Conservation (phyloP, 2,888 invertebrate species). For the Drosophila bunnanda region DNA sequence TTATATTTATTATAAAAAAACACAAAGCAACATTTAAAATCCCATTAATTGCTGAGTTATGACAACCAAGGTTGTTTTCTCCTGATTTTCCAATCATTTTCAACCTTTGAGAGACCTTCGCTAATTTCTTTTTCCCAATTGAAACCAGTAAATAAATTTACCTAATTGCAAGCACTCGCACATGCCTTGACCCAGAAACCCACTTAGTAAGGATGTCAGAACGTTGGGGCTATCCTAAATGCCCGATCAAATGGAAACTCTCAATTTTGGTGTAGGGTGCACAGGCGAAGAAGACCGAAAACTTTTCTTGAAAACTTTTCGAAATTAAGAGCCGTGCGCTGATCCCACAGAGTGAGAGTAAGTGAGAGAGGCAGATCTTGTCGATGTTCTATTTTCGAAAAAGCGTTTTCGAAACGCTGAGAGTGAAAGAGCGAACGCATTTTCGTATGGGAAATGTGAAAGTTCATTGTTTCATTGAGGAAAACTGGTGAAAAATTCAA, state of each 20-base stretch:
- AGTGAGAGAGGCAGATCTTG: background rate
- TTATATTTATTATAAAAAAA: background rate
- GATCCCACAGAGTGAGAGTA: constrained; percentile 8
- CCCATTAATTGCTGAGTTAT: constrained; percentile 43
- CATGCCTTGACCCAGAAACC: constrained; percentile 72
- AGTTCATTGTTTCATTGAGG: constrained; percentile 81
- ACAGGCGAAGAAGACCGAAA: constrained; percentile 30
- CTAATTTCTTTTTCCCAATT: constrained; percentile 11
- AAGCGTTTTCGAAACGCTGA: constrained; percentile 58
- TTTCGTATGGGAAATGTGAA: constrained; percentile 69
- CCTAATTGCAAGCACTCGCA: constrained; percentile 7
- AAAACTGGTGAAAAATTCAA: constrained; percentile 68
- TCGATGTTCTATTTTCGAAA: constrained; percentile 56
- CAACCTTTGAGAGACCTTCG: constrained; percentile 25
- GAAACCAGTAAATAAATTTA: constrained; percentile 6
- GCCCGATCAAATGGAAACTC: constrained; percentile 34
- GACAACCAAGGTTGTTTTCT: constrained; percentile 26
- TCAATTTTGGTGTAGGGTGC: constrained; percentile 59
- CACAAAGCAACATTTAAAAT: constrained; percentile 1
- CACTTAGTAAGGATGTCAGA: constrained; percentile 41
- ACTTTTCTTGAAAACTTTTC: constrained; percentile 52
- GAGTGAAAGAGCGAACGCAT: constrained; percentile 20
- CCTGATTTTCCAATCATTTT: constrained; percentile 12
- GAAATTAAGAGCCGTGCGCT: constrained; percentile 56
- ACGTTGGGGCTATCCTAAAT: constrained; percentile 35